Conservation (phyloP, 2,113 vertebrate genomes). For the Pardalotus punctatus region DNA sequence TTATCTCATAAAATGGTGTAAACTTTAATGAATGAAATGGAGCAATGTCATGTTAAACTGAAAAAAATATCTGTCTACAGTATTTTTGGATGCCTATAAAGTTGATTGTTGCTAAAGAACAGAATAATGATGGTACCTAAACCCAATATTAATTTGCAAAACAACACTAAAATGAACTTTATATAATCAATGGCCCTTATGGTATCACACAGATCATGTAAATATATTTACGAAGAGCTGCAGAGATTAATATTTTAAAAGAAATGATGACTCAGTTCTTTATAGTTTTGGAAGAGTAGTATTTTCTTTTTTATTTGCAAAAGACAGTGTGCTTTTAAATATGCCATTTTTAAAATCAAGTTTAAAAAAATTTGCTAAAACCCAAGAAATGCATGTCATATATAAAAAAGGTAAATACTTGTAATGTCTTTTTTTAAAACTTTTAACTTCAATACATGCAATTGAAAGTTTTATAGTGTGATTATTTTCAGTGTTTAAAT, state of each 20-base stretch:
- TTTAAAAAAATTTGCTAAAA: background rate
- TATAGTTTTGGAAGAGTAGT: background rate
- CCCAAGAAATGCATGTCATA: background rate
- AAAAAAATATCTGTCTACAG: background rate
- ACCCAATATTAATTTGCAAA: background rate
- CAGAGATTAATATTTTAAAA: background rate
- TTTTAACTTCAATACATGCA: background rate
- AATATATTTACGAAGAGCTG: background rate
- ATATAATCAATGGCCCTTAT: background rate
- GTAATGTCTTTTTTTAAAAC: background rate
- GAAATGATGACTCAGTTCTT: background rate
- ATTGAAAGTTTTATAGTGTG: background rate
- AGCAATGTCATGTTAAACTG: background rate
- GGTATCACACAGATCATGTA: background rate
- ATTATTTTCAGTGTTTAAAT: background rate
- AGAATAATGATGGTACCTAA: background rate
- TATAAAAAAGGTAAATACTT: background rate
- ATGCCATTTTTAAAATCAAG: rapidly evolving
- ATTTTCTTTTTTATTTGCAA: background rate
- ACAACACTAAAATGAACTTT: background rate
- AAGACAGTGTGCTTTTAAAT: background rate
- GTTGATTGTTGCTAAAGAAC: background rate
- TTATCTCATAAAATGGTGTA: background rate
- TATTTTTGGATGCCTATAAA: background rate
- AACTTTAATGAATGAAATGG: background rate